Evolutionary conservation across 2,888 invertebrate genomes (phyloP).

Genomic region (Lasioglossum pauxillum): DNA sequence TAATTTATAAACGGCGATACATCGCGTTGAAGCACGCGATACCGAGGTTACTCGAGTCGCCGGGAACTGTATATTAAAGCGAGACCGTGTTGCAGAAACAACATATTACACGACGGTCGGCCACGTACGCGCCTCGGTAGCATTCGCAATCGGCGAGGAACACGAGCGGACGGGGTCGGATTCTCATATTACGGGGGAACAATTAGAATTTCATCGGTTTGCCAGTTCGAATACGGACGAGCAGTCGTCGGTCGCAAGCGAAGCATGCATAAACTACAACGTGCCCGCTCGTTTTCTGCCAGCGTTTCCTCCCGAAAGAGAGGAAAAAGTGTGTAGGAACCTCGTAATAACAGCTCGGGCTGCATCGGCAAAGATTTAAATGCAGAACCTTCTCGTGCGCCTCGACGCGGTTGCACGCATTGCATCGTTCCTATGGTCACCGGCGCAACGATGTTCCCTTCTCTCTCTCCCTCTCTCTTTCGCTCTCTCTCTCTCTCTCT

Average conservation of each 20-base stretch:
- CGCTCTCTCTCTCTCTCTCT: neutral
- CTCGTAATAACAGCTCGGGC: conserved; percentile 37
- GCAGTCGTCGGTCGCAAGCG: neutral
- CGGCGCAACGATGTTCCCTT: conserved; percentile 45
- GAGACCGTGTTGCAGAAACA: no score
- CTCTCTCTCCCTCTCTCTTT: neutral
- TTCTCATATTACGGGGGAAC: neutral
- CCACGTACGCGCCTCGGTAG: neutral
- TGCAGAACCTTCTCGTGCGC: conserved; percentile 23
- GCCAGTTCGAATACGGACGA: neutral
- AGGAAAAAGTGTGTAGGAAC: conserved; percentile 1
- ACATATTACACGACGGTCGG: neutral
- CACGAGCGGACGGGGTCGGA: neutral
- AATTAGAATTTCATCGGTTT: conserved; percentile 4
- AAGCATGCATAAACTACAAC: conserved; percentile 1
- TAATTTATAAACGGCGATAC: no score
- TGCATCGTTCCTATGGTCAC: conserved; percentile 52
- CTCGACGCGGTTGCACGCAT: conserved; percentile 49
- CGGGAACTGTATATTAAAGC: no score
- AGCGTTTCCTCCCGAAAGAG: neutral
- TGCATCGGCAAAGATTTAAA: conserved; percentile 29
- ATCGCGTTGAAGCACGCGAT: no score
- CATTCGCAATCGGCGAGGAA: neutral
- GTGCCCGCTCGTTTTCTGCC: neutral
- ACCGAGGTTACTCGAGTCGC: no score